Base-by-base conservation (phyloP, 2,797 vertebrate species). In the Anguilla anguilla region DNA sequence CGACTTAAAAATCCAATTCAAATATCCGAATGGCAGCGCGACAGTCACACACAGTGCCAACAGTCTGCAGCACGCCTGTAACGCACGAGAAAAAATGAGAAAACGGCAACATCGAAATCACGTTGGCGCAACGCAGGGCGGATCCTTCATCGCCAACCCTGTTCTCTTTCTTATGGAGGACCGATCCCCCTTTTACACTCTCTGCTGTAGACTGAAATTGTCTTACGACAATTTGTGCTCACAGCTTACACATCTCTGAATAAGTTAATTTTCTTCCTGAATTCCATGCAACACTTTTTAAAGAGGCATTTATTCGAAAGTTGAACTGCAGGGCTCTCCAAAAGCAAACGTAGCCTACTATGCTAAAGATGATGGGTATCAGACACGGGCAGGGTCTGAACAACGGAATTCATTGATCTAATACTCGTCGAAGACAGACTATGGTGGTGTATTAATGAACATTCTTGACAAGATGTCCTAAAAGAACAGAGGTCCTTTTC, bases 11-110 rank as follows among this genome's bases (percentile, higher is more conserved):
- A 61, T 31, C 19, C 82, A 4, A 67, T 17, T 85, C 43, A 86
- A 49, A 69, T 84, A 79, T 35, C 83, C 51, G 2, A 67, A 49
- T 51, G 35, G 43, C 57, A 35, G 86, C n/a, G 79, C 74, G 85
- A 67, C 85, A 67, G 87, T 86, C 31, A 67, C 77, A 67, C 55
- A 11, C 49, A 25, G 87, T 90, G 85, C 91, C 89, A 85, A 88
- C 88, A 87, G 89, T 89, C 91, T 91, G 92, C 92, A 91, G 92
- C 89, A 90, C 81, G 91, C 89, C 55, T 88, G 90, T 74, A 91
- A 6, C 51, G 84, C 82, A 55, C 7, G 43, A 46, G 64, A 79
- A 64, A 22, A 87, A 79, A 57, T 22, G 49, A 49, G 39, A 79
- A 31, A 39, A 19, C 82, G 13, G 39, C 53, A 39, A 87, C 49